These are phyloP conservation scores for Eupithecia subfuscata DNA, from an alignment of 2,888 invertebrate species.

Conservation along the genomic window DNA sequence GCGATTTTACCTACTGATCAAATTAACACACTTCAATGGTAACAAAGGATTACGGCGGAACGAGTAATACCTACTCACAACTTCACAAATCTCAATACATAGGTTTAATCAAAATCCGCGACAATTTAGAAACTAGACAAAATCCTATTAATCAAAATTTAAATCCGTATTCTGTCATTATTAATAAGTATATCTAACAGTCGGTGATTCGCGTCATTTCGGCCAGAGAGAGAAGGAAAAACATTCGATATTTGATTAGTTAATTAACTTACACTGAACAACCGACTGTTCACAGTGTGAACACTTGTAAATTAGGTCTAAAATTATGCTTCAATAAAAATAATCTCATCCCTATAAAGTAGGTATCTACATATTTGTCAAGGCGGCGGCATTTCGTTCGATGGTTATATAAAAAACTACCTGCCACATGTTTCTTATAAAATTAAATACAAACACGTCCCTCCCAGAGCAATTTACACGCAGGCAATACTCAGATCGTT, in stretches of 20 bases:
- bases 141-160: neutral
- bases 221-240: neutral
- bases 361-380: no score
- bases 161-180: neutral
- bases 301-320: neutral
- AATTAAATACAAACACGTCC: conserved; percentile 7
- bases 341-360: neutral
- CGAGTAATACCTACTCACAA: neutral
- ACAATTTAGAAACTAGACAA: neutral
- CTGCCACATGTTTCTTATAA: neutral
- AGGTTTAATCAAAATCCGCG: neutral
- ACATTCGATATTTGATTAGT: neutral
- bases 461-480: conserved; percentile 35
- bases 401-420: neutral
- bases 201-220: neutral
- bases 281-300: neutral
- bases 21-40: conserved; percentile 26
- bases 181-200: neutral
- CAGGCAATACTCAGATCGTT: conserved; percentile 42
- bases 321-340: neutral
- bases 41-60: conserved; percentile 14
- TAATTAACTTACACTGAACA: neutral
- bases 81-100: neutral
- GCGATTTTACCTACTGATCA: conserved; percentile 18
- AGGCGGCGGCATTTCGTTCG: neutral